phyloP scores from a whole-genome alignment of 2,113 vertebrate genomes.

The Corythaixoides concolor region DNA sequence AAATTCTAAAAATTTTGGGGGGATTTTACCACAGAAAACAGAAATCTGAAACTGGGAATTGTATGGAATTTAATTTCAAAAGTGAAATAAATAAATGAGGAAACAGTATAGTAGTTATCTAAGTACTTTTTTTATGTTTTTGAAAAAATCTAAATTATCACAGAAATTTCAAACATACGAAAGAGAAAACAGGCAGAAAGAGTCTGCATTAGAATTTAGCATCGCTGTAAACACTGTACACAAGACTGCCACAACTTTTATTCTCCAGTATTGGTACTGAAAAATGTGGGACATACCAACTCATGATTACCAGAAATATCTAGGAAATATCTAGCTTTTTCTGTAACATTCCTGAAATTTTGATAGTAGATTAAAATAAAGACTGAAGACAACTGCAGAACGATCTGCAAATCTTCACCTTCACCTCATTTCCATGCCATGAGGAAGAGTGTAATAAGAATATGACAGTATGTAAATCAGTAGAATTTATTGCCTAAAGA shows the following conservation, averaged over 20 bases:
- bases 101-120: not conserved
- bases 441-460: not conserved
- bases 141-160: not conserved
- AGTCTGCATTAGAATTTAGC: not conserved
- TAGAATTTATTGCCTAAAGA: not conserved
- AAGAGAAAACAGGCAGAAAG: not conserved
- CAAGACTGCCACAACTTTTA: not conserved
- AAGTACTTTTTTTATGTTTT: not conserved
- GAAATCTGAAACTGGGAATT: not conserved
- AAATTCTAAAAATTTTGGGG: not conserved
- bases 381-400: not conserved
- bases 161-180: not conserved
- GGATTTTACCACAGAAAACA: not conserved
- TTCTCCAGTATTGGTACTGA: not conserved
- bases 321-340: not conserved
- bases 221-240: not conserved
- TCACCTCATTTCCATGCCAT: not conserved
- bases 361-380: not conserved
- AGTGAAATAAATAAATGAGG: not conserved
- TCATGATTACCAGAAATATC: not conserved
- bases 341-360: not conserved
- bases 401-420: not conserved
- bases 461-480: not conserved
- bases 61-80: not conserved
- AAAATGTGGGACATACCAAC: not conserved